These are phyloP conservation scores for Andrena chrysosceles DNA, from an alignment of 2,888 invertebrate species.

Conservation along the genomic window DNA sequence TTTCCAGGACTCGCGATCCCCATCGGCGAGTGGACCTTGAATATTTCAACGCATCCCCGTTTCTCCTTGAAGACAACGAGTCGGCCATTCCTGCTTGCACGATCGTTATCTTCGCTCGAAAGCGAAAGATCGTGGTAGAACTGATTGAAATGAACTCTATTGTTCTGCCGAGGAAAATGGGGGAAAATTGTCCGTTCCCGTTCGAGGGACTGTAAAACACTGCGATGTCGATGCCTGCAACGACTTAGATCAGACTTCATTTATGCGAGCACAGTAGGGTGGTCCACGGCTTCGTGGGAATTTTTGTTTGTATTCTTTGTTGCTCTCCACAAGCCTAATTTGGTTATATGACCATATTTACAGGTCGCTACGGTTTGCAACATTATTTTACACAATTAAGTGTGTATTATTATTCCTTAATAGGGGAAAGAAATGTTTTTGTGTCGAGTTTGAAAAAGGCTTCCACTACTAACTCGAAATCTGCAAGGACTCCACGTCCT, in stretches of 20 bases:
- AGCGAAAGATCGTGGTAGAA: conserved; percentile 24
- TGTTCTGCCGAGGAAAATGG: conserved; percentile 9
- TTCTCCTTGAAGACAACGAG: conserved; percentile 32
- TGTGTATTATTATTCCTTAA: too few relatives aligned
- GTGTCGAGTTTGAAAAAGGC: too few relatives aligned
- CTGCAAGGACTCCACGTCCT: too few relatives aligned
- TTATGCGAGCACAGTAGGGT: background rate
- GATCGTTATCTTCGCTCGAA: conserved; percentile 32
- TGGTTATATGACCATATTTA: too few relatives aligned
- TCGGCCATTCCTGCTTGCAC: conserved; percentile 13
- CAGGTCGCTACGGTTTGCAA: too few relatives aligned
- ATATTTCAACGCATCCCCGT: conserved; percentile 62
- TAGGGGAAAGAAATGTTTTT: too few relatives aligned
- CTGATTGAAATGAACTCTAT: conserved; percentile 23
- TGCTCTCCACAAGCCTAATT: too few relatives aligned
- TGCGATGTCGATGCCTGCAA: background rate
- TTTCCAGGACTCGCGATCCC: conserved; percentile 33
- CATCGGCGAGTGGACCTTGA: conserved; percentile 55
- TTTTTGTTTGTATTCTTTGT: too few relatives aligned
- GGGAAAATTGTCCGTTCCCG: background rate
- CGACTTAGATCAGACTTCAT: background rate
- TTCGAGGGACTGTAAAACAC: background rate
- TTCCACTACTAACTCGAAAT: too few relatives aligned
- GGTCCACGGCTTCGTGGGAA: too few relatives aligned
- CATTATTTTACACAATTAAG: too few relatives aligned